Base-by-base conservation (phyloP, 92 coral and sea anemone species). In the Siderastrea radians region DNA sequence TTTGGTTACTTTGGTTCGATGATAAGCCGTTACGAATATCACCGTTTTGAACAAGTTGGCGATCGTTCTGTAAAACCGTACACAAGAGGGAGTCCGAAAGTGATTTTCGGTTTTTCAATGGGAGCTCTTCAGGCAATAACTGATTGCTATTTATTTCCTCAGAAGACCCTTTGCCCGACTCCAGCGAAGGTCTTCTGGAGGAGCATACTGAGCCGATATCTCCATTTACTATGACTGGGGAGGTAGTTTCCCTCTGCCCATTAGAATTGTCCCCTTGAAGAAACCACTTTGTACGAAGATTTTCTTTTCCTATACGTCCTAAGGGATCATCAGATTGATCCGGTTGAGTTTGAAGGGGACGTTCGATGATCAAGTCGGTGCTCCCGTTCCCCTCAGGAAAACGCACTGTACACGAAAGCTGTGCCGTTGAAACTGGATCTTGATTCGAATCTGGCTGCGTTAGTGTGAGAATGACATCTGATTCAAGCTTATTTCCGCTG, bases 81-180 rank as follows among this genome's bases (percentile, higher is more conserved):
- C 80, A 73, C 49, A 84, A 38, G 1, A 84, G 80, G 13, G 87
- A 84, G 80, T 84, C 87, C 5, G 87, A 84, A 19, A 84, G 62
- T 13, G 87, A 84, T 74, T 84, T 84, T 61, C 81, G 80, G 16
- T 75, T 46, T 16, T 48, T 84, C 7, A 84, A 53, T 48, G 87
- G 80, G 11, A 26, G 7, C 60, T 74, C 70, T 26, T 52, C 13
- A 3, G 61, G 26, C 43, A 7, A 13, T 14, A 72, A 74, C 4
- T 73, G 80, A 61, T 50, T 38, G 72, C 65, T 74, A 58, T 60
- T 45, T 7, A 62, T 10, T 17, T 74, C 73, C 16, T 62, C 81
- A 13, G 72, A 15, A 3, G 80, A 73, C 12, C 58, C 77, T 13
- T 38, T 26, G 9, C 74, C 50, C 16, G 63, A 62, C 48, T 49